Percentiles rank a stretch among this genome's conserved stretches.
Conservation (phyloP, 2,113 vertebrate genomes). For the Anthoscopus minutus region DNA sequence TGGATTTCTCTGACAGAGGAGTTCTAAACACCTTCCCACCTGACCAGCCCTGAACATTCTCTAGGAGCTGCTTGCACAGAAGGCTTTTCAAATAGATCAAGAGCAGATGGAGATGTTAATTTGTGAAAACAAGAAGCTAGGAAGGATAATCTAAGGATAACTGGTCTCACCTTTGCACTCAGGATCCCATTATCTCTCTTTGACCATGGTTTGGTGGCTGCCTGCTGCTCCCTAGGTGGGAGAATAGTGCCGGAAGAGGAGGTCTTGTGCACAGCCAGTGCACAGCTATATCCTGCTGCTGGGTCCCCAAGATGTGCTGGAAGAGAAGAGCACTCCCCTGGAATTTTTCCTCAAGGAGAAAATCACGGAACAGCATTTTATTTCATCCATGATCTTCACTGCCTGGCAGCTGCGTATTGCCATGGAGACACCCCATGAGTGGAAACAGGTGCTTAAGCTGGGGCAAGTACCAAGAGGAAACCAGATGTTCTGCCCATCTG, state of each 20-base stretch:
- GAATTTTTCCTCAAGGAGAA: background rate
- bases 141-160: background rate
- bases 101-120: background rate
- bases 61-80: background rate
- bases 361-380: background rate
- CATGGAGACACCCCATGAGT: background rate
- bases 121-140: background rate
- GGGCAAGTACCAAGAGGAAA: accelerated
- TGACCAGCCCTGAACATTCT: background rate
- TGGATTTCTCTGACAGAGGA: background rate
- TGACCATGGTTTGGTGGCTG: background rate
- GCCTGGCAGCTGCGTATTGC: background rate
- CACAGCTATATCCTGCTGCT: background rate
- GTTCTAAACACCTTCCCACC: background rate
- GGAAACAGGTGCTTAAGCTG: background rate
- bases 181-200: too few relatives aligned
- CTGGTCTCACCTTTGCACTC: accelerated
- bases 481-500: accelerated
- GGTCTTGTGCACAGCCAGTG: background rate
- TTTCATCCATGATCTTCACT: background rate
- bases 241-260: background rate
- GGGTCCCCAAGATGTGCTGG: background rate
- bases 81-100: background rate
- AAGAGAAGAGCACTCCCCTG: background rate
- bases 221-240: background rate